A percentile compares a stretch with the other conserved stretches of the same genome.
These are phyloP conservation scores for Pangasianodon hypophthalmus DNA, from an alignment of 2,113 vertebrate genomes.

Conservation along the genomic window DNA sequence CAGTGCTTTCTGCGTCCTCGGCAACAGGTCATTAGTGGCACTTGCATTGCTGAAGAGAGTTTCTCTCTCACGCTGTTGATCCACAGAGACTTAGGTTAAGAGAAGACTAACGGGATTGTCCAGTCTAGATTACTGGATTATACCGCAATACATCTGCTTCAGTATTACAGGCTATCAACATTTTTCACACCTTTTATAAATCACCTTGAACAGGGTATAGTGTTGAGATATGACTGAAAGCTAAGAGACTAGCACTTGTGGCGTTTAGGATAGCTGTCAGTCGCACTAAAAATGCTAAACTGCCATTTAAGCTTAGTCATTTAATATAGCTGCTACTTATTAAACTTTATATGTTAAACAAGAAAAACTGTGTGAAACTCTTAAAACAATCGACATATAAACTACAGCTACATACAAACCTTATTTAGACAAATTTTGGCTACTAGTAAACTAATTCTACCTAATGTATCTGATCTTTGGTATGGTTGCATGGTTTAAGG, in stretches of 20 bases:
- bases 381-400: not conserved
- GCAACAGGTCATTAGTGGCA: conserved; percentile 47
- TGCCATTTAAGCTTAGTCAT: not conserved
- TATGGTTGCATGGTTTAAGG: not conserved
- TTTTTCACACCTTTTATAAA: conserved; percentile 18
- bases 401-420: not conserved
- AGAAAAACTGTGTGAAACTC: not conserved
- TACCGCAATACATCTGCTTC: conserved; percentile 48
- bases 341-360: too few species aligned
- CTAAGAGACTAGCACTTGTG: not conserved
- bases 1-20: not conserved
- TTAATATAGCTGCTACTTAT: not conserved
- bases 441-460: not conserved
- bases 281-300: not conserved
- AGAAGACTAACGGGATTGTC: conserved; percentile 38
- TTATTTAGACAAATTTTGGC: not conserved
- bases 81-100: conserved; percentile 42
- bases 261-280: not conserved
- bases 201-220: not conserved
- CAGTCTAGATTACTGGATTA: conserved; percentile 55
- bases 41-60: conserved; percentile 47
- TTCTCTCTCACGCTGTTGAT: conserved; percentile 38
- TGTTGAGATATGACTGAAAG: not conserved
- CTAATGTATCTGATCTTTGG: not conserved
- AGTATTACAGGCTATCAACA: conserved; percentile 23